These are phyloP conservation scores for Hippocampus comes DNA, from an alignment of 2,113 vertebrate genomes.

Conservation along the genomic window DNA sequence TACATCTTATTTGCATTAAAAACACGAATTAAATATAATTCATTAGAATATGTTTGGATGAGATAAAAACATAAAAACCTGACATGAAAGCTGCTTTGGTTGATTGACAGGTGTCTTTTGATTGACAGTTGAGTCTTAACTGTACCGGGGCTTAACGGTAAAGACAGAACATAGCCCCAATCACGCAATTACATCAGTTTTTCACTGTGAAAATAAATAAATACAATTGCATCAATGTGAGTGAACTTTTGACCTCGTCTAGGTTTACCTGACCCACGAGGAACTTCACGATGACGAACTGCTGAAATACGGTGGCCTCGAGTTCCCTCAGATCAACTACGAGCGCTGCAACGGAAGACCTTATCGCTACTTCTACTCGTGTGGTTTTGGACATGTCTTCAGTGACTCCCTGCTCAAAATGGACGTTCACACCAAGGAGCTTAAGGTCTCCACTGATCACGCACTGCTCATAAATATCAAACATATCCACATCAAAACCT, in stretches of 20 bases:
- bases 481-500: too few species aligned
- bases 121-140: too few species aligned
- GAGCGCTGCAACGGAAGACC: slow-evolving; percentile 70
- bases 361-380: slow-evolving; percentile 87
- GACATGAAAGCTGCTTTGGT: background rate
- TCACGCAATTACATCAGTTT: background rate
- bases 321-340: slow-evolving; percentile 94
- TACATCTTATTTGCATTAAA: background rate
- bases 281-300: slow-evolving; percentile 78
- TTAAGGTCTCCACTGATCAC: slow-evolving; percentile 73
- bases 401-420: slow-evolving; percentile 86
- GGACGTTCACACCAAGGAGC: slow-evolving; percentile 82
- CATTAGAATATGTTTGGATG: too few species aligned
- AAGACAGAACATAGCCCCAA: background rate
- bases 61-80: too few species aligned
- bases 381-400: slow-evolving; percentile 82
- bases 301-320: slow-evolving; percentile 79
- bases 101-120: background rate
- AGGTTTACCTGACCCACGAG: slow-evolving; percentile 86
- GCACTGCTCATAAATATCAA: background rate
- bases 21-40: background rate
- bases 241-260: slow-evolving; percentile 3
- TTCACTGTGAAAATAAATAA: background rate
- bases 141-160: too few species aligned
- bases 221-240: background rate